Base-by-base conservation (phyloP, 2,888 invertebrate genomes). In the Desoria tigrina region DNA sequence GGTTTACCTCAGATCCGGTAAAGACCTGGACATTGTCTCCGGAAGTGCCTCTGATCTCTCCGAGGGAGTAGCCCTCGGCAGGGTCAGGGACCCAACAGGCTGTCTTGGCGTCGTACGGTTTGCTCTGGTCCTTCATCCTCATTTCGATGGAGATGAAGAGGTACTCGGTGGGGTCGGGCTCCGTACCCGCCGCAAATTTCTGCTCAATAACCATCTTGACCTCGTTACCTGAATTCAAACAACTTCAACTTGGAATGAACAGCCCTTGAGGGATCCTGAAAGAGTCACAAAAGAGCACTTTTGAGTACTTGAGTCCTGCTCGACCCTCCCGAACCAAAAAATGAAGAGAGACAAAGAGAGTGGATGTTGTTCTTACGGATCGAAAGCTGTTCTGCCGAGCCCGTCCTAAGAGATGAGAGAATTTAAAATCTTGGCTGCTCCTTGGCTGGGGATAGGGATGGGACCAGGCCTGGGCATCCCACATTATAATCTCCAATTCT, bases 41-140 rank as follows among this genome's bases (percentile, higher is more conserved):
- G 86, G 97, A 97, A 84, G 96, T 96, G 81, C 93, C 94, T 85
- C 90, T 91, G 84, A 99, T 97, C 83, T 97, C 95, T 81, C 95
- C 97, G 84, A 92, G 89, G 79, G 95, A 80, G 86, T 92, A 98
- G 80, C 98, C 97, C 80, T 98, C 96, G 84, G 96, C 96, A 79
- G 94, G 92, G 83, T 94, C 92, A 79, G 97, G 96, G 77, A 99
- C 91, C 99, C 99, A 99, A 86, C 95, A 95, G 80, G 92, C 91
- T 85, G 97, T 99, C 87, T 99, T 99, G 85, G 92, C 93, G 87
- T 98, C 96, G 87, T 95, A 97, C 78, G 96, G 94, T 86, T 94
- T 94, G 84, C 93, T 92, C 84, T 96, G 95, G 84, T 96, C 96
- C 85, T 94, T 92, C 84, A 94, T 90, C 85, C 94, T 94, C 84